Evolutionary conservation across 2,113 vertebrate species (phyloP).

Genomic region (Rhinichthys klamathensis): DNA sequence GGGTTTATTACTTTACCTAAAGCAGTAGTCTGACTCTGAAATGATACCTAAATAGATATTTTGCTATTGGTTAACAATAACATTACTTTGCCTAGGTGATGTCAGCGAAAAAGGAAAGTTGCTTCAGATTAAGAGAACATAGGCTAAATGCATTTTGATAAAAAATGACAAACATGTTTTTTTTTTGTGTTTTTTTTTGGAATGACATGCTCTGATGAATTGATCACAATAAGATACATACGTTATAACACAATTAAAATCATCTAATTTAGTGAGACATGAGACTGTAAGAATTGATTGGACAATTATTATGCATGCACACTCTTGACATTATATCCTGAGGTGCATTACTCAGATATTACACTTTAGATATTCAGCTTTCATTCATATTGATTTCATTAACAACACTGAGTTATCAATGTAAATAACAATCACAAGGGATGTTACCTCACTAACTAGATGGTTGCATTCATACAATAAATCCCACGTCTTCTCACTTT

Average conservation of each 20-base stretch:
- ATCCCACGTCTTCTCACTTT: background rate
- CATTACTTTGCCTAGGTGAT: background rate
- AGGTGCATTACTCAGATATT: background rate
- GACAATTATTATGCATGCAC: background rate
- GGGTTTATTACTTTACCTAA: background rate
- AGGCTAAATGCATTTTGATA: background rate
- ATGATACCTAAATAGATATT: background rate
- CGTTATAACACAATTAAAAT: background rate
- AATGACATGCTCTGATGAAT: background rate
- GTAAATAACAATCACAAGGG: conserved; percentile 4
- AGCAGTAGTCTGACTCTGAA: background rate
- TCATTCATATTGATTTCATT: conserved; percentile 34
- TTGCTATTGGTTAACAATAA: background rate
- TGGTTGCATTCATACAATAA: background rate
- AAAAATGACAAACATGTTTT: background rate
- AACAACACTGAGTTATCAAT: conserved; percentile 3
- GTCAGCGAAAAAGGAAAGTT: background rate
- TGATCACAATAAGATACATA: background rate
- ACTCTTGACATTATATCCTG: background rate
- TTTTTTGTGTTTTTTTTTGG: background rate
- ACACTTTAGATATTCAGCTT: conserved; percentile 1
- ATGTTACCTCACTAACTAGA: background rate
- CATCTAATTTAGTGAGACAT: background rate
- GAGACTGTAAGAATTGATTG: conserved; percentile 9
- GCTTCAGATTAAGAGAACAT: background rate